Base-by-base conservation (phyloP, 2,888 invertebrate genomes). In the Melangyna quadrimaculata region DNA sequence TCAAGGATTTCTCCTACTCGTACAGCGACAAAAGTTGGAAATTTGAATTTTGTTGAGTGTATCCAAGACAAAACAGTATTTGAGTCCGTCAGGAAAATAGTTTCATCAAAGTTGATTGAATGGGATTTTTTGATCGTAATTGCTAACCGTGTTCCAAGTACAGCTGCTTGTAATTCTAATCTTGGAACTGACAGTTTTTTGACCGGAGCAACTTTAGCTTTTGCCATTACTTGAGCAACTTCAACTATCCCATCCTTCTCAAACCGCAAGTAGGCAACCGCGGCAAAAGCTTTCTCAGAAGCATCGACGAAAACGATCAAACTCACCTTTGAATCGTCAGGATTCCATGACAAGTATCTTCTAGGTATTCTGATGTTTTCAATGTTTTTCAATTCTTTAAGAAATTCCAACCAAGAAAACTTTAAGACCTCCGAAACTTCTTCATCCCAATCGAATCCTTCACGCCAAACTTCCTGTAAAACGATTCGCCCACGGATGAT, bases 1-100 rank as follows among this genome's bases (percentile, higher is more conserved):
- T 77, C 69, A 1, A 74, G 17, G 12, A 74, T 67, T 45, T 74
- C 74, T 1, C 65, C 65, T 0, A 65, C 17, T 14, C 61, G 40
- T 12, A 40, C 24, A 8, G 77, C 19, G 14, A 77, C 69, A 8
- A 77, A 77, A 0, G 69, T 8, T 19, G 57, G 55, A 32, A 57
- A 57, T 32, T 57, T 57, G 29, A 57, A 57, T 0, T 9, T 57
- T 10, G 55, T 29, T 12, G 10, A 57, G 9, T 29, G 9, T 5
- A 32, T 32, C 32, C 32, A 57, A 9, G 55, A 32, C 0, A 55
- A n/a, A 1, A 55, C 55, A 8, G 29, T 55, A 0, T 1, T 55
- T 17, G 55, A 55, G n/a, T 55, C 55, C 9, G 55, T 29, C 8
- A 55, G 29, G 17, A 55, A 55, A 27, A 55, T 55, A 8, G 17